These are phyloP conservation scores for Calcarius ornatus DNA, from an alignment of 2,113 vertebrate species.

Conservation along the genomic window DNA sequence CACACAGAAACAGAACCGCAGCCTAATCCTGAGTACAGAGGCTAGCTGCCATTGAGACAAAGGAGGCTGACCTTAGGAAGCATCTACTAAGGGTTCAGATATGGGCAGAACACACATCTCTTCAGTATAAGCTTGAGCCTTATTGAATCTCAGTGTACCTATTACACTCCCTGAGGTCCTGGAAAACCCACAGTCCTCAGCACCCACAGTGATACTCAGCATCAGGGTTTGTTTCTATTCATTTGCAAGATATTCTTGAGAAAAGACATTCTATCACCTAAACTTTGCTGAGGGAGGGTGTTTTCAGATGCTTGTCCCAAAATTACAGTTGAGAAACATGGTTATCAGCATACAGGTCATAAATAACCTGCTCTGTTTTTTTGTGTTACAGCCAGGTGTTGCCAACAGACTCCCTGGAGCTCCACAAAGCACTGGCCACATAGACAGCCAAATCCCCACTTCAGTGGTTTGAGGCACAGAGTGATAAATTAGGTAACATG, in stretches of 20 bases:
- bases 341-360: not conserved
- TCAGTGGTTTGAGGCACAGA: not conserved
- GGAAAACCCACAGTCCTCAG: not conserved
- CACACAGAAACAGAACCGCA: not conserved
- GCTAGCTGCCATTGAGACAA: not conserved
- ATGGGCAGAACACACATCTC: not conserved
- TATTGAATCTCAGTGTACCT: not conserved
- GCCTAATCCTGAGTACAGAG: not conserved
- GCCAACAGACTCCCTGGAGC: not conserved
- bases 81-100: not conserved
- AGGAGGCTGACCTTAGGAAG: not conserved
- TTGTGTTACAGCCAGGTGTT: slow-evolving; percentile 7
- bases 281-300: not conserved
- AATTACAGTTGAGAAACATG: not conserved
- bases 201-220: not conserved
- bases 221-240: not conserved
- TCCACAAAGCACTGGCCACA: not conserved
- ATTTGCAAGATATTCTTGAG: not conserved
- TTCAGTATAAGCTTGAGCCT: not conserved
- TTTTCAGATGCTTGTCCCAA: not conserved
- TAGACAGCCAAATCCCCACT: not conserved
- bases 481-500: slow-evolving; percentile 20
- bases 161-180: not conserved
- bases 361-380: slow-evolving; percentile 3
- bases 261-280: not conserved